These are phyloP conservation scores for Eira barbara DNA, from an alignment of 2,113 vertebrate species.

Conservation along the genomic window DNA sequence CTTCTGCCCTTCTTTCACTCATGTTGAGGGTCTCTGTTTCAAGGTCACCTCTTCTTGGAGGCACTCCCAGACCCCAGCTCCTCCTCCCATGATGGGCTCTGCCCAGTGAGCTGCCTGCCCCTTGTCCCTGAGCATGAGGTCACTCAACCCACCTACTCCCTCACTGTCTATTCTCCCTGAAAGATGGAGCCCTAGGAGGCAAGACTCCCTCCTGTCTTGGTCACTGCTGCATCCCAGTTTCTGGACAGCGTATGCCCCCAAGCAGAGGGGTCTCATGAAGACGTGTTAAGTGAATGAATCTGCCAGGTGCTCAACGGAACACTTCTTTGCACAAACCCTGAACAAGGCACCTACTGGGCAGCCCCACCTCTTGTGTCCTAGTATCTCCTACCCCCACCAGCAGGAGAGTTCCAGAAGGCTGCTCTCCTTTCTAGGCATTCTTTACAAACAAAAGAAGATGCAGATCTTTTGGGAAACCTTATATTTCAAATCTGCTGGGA, in stretches of 20 bases:
- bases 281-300: neutral
- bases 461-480: neutral
- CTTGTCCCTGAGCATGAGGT: neutral
- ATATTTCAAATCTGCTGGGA: neutral
- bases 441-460: neutral
- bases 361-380: neutral
- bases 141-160: neutral
- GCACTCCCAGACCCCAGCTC: neutral
- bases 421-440: neutral
- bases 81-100: neutral
- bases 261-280: neutral
- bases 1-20: neutral
- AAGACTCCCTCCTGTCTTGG: neutral
- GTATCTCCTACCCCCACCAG: neutral
- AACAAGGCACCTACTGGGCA: neutral
- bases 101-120: neutral
- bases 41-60: neutral
- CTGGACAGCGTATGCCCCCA: neutral
- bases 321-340: neutral
- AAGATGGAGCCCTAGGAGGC: neutral
- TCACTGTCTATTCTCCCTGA: neutral
- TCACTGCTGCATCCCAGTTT: neutral
- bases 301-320: no score
- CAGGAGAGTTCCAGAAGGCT: neutral
- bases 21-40: neutral